Evolutionary conservation across 2,113 vertebrate species (phyloP).

Genomic region (Lagopus muta): DNA sequence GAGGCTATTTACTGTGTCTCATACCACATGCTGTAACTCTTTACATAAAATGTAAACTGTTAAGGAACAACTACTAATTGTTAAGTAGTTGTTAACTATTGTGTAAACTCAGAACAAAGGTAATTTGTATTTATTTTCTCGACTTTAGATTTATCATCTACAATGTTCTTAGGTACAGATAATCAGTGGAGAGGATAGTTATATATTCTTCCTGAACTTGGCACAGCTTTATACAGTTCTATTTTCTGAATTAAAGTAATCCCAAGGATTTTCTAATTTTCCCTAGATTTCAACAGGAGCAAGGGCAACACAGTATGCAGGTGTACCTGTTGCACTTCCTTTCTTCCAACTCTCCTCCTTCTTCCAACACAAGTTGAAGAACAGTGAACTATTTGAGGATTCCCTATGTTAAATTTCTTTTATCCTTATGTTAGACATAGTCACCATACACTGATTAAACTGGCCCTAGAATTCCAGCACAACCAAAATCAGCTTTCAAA

Average conservation of each 20-base stretch:
- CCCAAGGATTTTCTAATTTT: background rate
- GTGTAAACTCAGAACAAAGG: background rate
- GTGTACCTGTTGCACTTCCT: background rate
- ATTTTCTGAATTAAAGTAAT: background rate
- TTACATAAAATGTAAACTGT: background rate
- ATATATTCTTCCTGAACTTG: background rate
- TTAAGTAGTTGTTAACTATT: background rate
- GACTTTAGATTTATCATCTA: background rate
- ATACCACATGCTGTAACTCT: background rate
- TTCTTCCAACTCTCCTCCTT: background rate
- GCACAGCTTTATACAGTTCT: background rate
- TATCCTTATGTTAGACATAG: background rate
- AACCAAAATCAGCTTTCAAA: background rate
- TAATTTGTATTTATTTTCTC: background rate
- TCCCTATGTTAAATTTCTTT: background rate
- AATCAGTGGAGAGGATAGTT: background rate
- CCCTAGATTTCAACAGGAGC: background rate
- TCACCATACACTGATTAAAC: background rate
- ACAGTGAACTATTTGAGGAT: background rate
- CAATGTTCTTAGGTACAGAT: background rate
- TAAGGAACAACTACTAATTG: background rate
- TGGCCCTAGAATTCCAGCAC: background rate
- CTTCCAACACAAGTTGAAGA: background rate
- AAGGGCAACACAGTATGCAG: background rate
- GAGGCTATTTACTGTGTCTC: conserved; percentile 15